Conservation (phyloP, 2,797 vertebrate genomes). For the Poecilia picta region DNA sequence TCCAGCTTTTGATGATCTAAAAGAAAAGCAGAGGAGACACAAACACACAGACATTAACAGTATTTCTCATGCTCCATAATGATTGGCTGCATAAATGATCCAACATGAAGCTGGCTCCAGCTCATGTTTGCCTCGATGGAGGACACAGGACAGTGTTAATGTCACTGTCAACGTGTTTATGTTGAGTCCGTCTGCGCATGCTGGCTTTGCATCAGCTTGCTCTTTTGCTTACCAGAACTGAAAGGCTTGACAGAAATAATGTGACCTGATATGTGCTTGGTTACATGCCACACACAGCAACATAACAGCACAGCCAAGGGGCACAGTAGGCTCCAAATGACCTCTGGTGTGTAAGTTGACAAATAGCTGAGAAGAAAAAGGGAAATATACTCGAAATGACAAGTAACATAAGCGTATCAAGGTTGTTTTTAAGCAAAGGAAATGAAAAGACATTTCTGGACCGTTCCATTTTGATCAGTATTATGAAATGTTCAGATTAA, state of each 20-base stretch:
- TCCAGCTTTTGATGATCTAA: constrained; percentile 98
- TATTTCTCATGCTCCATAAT: constrained; percentile 23
- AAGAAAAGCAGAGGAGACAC: constrained; percentile 44
- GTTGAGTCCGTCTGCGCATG: constrained; percentile 25
- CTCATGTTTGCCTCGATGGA: constrained; percentile 41
- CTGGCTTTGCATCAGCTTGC: constrained; percentile 33
- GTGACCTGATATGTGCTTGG: constrained; percentile 64
- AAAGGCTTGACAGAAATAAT: constrained; percentile 64
- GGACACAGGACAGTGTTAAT: constrained; percentile 36
- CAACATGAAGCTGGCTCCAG: constrained; percentile 38
- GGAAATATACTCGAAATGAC: background rate
- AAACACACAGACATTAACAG: constrained; percentile 49
- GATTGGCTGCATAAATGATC: constrained; percentile 49
- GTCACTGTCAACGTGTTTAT: constrained; percentile 37
- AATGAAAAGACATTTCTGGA: background rate
- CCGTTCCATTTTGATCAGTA: background rate
- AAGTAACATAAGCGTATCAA: background rate
- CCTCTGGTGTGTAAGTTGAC: background rate
- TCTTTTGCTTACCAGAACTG: constrained; percentile 55
- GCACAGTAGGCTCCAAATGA: constrained; percentile 25
- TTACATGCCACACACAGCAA: constrained; percentile 43
- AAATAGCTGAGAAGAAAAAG: background rate
- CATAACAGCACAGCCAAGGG: constrained; percentile 34
- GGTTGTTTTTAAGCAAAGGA: background rate
- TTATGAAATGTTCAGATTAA: background rate